Evolutionary conservation across 2,113 vertebrate genomes (phyloP), one percentile per base, ranked within the genome.

Genomic region (Oryctolagus cuniculus): DNA sequence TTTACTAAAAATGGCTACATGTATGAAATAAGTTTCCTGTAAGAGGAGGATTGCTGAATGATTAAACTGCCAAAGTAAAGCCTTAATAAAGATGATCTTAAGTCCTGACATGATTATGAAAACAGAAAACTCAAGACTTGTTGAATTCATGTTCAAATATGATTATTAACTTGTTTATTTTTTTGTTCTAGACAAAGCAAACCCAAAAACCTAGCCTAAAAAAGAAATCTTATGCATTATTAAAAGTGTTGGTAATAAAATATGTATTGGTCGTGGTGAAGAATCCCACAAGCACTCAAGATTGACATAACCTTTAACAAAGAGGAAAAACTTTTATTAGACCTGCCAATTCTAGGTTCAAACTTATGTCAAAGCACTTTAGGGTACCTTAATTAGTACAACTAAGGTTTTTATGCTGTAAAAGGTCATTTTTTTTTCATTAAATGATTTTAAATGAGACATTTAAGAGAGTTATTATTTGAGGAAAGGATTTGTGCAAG

Each of bases 261-360:
- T 92, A 92, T 83, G 74, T 90, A 90, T 95, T 73, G 78, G 78
- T 90, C 79, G 58, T 95, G 64, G 61, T n/a, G 11, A 90, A 95
- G 53, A 94, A 51, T 93, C 85, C 90, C 93, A 55, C 53, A 91
- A 91, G 82, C 0, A 0, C 64, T 95, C 55, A 93, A 93, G 93
- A 92, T 69, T 93, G 85, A 84, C 92, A 95, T 77, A 86, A 90
- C 90, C 94, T 97, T 96, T 96, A 94, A 90, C 64, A 96, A 95
- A 90, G 53, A 88, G 82, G 58, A 94, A 93, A 86, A 96, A 96
- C 72, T 88, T 95, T 53, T 90, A 79, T 90, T 93, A 94, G 84
- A 96, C 92, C 89, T 95, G 70, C 90, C 38, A 67, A 69, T 78
- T 93, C 92, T 87, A 53, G 34, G 81, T 95, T 95, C 74, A 93